Percentiles rank a stretch among this genome's conserved stretches.
These are phyloP conservation scores for Botia almorhae DNA, from an alignment of 2,797 vertebrate species.

Conservation along the genomic window DNA sequence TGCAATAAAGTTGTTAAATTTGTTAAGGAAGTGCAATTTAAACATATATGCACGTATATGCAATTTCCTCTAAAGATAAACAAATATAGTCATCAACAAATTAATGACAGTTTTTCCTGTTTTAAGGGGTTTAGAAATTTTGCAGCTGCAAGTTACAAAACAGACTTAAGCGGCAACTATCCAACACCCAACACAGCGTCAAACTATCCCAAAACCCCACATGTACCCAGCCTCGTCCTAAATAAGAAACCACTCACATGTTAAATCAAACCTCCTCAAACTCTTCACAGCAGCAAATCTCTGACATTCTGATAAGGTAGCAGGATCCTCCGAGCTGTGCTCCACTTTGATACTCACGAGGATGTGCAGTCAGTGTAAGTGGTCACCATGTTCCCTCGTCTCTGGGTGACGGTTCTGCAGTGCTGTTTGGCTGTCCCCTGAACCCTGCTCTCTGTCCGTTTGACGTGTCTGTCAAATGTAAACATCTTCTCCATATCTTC, in stretches of 20 bases:
- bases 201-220: constrained; percentile 7
- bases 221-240: constrained; percentile 12
- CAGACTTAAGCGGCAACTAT: not conserved
- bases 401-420: constrained; percentile 94
- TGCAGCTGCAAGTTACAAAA: not conserved
- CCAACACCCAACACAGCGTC: constrained; percentile 5
- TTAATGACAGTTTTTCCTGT: no score
- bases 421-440: constrained; percentile 88
- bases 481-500: constrained; percentile 96
- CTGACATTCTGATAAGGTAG: no score
- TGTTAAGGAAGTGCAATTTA: constrained; percentile 6
- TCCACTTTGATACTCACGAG: constrained; percentile 64
- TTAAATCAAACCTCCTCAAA: constrained; percentile 33
- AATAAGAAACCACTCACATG: constrained; percentile 2
- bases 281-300: constrained; percentile 60
- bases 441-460: constrained; percentile 84
- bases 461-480: constrained; percentile 82
- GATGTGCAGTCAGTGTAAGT: constrained; percentile 96
- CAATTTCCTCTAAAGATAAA: no score
- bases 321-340: constrained; percentile 29
- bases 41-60: not conserved
- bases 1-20: not conserved
- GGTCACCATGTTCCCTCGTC: constrained; percentile 96
- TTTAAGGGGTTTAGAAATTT: no score
- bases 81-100: no score